Base-by-base conservation (phyloP, 2,113 vertebrate species). In the Aspiorhynchus laticeps region DNA sequence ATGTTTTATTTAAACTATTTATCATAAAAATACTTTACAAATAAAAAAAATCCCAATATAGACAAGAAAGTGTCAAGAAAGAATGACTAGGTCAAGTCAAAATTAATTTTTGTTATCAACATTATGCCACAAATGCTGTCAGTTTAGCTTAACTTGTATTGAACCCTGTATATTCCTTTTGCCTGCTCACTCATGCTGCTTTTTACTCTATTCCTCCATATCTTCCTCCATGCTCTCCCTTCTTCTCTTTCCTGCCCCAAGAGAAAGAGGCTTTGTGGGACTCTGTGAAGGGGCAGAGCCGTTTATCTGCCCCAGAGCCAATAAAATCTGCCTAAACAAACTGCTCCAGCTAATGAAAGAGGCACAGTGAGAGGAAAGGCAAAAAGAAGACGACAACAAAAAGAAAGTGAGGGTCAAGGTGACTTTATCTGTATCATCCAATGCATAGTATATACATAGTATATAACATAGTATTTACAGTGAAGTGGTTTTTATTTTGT, bases 191-290 rank as follows among this genome's bases (percentile, higher is more conserved):
- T 15, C 6, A 69, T 69, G 67, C 33, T 33, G 11, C 2, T 59
- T 59, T 53, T 84, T 48, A 6, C 41, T 83, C n/a, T 46, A 3
- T 75, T 26, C 33, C 31, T 73, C 7, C 43, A 77, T 77, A 43
- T 43, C 19, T 48, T 69, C 36, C 21, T 12, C 48, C 48, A 51
- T 51, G 48, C 14, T 14, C 48, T 51, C 48, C 48, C 38, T 83
- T 41, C 41, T 15, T 24, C 24, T 46, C 19, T 31, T 59, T 33
- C 19, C 48, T 51, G 14, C 48, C 1, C 14, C 28, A 59, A 63
- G 59, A 84, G 26, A 83, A 86, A 84, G 76, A 85, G 31, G 11
- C 84, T 80, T 86, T 88, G 84, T 86, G 43, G 63, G 46, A 73
- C 61, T 83, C 14, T 46, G 31, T 89, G 78, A 74, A 85, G 71